Evolutionary conservation across 2,113 vertebrate species (phyloP), one percentile per base, ranked within the genome.

Genomic region (Nothocercus nigrocapillus): DNA sequence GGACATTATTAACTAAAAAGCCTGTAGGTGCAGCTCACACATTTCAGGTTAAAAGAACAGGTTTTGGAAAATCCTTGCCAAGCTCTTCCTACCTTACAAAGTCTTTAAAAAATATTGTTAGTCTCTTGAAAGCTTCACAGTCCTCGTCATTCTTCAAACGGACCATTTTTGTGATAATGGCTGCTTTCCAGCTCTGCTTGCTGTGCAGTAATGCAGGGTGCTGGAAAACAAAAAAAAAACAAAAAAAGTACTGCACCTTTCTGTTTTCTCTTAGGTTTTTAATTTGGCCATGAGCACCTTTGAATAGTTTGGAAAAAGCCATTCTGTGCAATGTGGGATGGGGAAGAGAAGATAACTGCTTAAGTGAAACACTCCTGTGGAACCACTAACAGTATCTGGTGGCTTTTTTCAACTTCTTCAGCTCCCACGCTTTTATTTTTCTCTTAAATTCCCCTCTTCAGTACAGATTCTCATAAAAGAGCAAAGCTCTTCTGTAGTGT

Each of bases 361-460:
- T 92, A 38, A 85, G 95, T 79, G 77, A 94, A 90, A 30, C 18
- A 14, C 89, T 80, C 40, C 63, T 83, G 30, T 93, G 90, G 90
- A 93, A 16, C 44, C 51, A 19, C 36, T 88, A 84, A 24, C 27
- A 76, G 79, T 47, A 32, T 0, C 1, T 51, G 51, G 38, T 86
- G 56, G 47, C 34, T 89, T 84, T 75, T 69, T 93, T 81, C 8
- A 62, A 90, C 89, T 69, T 90, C 25, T 86, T 76, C 77, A 66
- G 81, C 64, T 56, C n/a, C 40, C 34, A 10, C 19, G 75, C 79
- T 94, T 91, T 93, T 85, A 89, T 70, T 63, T 94, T 67, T 76
- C 69, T 73, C 91, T 89, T 49, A 42, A 36, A 70, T 75, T 93
- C 45, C n/a, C 8, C 6, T 70, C 64, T 83, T 82, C 73, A 38